Base-by-base conservation (phyloP, 2,888 invertebrate genomes). In the Xestobium rufovillosum region DNA sequence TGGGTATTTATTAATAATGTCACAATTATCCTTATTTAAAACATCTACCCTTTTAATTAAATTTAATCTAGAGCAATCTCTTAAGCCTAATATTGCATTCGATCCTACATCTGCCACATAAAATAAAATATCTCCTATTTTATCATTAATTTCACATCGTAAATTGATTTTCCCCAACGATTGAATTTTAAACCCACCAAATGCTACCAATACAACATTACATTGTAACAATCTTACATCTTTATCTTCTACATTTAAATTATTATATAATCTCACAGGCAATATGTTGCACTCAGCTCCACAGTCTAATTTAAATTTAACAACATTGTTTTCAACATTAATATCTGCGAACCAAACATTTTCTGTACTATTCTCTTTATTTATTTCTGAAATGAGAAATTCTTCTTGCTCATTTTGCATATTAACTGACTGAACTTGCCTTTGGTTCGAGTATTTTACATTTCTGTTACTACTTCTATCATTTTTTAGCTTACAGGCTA, bases 271-370 rank as follows among this genome's bases (percentile, higher is more conserved):
- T 23, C 10, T 14, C 25, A 30, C 15, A 14, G 39, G 34, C 28
- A 34, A 23, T 25, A 42, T 26, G 27, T 42, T 42, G 10, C 39
- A 36, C 27, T 40, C 30, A 8, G 39, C 40, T 30, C 36, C 36
- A 11, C 34, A 34, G 27, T 42, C 42, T 13, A 42, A 23, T 32
- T 39, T 42, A 15, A 43, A 40, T 33, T 33, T 33, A n/a, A 38
- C 13, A 31, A 12, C n/a, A n/a, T n/a, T n/a, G n/a, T n/a, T n/a
- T n/a, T n/a, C n/a, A n/a, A n/a, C n/a, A n/a, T n/a, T n/a, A n/a
- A n/a, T n/a, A n/a, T n/a, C n/a, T n/a, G n/a, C n/a, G n/a, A n/a
- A n/a, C n/a, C n/a, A n/a, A n/a, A n/a, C n/a, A n/a, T n/a, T n/a
- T n/a, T n/a, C n/a, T n/a, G n/a, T n/a, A n/a, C n/a, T n/a, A n/a